A percentile compares a stretch with the other conserved stretches of the same genome.
Evolutionary conservation across 1,140 invertebrate species (phyloP).

Genomic region (Drosophila sp.): DNA sequence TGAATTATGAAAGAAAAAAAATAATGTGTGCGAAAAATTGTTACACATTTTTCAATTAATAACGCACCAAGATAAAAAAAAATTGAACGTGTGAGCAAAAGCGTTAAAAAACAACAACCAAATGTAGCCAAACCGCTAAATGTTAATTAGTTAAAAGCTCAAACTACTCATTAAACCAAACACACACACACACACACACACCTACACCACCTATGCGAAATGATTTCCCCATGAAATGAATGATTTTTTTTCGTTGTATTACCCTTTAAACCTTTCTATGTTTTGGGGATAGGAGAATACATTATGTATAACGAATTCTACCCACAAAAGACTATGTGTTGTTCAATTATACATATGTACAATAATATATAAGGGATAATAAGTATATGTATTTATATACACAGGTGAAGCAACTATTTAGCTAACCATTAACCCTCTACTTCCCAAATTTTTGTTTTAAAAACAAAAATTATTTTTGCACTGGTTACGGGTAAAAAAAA

Average conservation of each 20-base stretch:
- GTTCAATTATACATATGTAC: background rate
- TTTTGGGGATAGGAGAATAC: constrained; percentile 51
- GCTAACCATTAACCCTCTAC: constrained; percentile 63
- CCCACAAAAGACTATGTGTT: background rate
- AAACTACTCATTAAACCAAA: constrained; percentile 67
- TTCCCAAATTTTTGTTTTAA: no score
- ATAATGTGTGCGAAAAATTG: constrained; percentile 32
- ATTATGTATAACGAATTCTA: constrained; percentile 41
- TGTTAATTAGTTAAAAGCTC: constrained; percentile 82
- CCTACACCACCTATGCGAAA: constrained; percentile 19
- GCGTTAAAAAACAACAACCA: constrained; percentile 20
- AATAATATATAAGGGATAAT: background rate
- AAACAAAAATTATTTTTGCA: no score
- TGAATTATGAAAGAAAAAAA: constrained; percentile 70
- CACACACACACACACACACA: constrained; percentile 30
- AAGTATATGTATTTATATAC: background rate
- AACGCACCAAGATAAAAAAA: constrained; percentile 40
- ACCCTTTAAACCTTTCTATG: constrained; percentile 27
- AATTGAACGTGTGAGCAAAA: constrained; percentile 32
- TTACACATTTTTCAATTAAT: constrained; percentile 80
- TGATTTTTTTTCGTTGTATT: constrained; percentile 27
- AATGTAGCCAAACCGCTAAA: constrained; percentile 74
- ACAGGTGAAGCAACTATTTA: constrained; percentile 60
- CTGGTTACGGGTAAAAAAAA: no score
- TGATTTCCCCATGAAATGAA: constrained; percentile 38